Base-by-base conservation (phyloP, 2,113 vertebrate species). In the Aphyosemion australe region DNA sequence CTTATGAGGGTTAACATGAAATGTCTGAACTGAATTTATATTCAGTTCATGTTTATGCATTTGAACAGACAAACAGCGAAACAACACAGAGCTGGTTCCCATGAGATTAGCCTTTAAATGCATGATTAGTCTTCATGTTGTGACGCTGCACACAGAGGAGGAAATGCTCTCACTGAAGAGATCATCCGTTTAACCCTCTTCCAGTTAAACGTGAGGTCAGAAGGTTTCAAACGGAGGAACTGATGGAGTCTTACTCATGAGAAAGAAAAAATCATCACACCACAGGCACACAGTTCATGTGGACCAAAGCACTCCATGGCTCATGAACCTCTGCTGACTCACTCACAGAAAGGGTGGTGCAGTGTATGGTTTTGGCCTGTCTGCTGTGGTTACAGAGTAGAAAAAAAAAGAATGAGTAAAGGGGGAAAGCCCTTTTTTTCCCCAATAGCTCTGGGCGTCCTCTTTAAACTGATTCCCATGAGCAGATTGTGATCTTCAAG, bases 391-490 rank as follows among this genome's bases (percentile, higher is more conserved):
- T 18, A 18, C 2, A 5, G 8, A 26, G 13, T 19, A 54, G 26
- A 32, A 11, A n/a, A 21, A 39, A 18, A 26, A 26, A 4, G 12
- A 26, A 1, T 26, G 12, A 37, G 18, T 16, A 7, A 46, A 10
- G 13, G 8, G 19, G 64, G 31, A 46, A 69, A 46, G 20, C 15
- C 37, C 61, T 62, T 52, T 15, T 50, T 69, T 15, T 26, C 26
- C n/a, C 6, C 12, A 8, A 45, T 26, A 12, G 45, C 19, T 49
- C 56, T 21, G 39, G 62, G 31, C 1, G 18, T 48, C 21, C 53
- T 65, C 74, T 65, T 70, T 61, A 74, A 70, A 50, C n/a, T 34
- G 26, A 45, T 46, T 83, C 65, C 84, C 56, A 56, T 63, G 49
- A 65, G 19, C 32, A 14, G 49, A 39, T 60, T n/a, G 74, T 68